These are phyloP conservation scores for Gerris buenoi DNA, from an alignment of 1,140 invertebrate species.

Conservation along the genomic window DNA sequence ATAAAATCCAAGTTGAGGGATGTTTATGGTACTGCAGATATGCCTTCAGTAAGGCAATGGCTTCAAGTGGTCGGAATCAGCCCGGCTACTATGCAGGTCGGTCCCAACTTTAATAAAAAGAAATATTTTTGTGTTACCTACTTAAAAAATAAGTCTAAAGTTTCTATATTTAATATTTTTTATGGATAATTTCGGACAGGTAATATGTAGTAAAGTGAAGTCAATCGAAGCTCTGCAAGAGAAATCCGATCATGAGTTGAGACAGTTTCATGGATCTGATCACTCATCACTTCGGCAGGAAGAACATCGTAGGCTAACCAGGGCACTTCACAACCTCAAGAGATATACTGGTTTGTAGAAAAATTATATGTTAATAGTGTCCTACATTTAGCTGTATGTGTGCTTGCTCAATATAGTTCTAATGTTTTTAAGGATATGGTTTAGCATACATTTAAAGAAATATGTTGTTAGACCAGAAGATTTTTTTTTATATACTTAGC, in stretches of 20 bases:
- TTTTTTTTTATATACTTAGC: too few relatives aligned
- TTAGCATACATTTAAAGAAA: too few relatives aligned
- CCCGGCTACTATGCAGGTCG: slow-evolving; percentile 51
- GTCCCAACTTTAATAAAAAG: too few relatives aligned
- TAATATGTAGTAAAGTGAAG: slow-evolving; percentile 40
- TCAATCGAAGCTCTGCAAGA: slow-evolving; percentile 67
- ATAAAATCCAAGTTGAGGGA: slow-evolving; percentile 59
- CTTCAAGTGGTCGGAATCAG: slow-evolving; percentile 73
- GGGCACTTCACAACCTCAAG: slow-evolving; percentile 69
- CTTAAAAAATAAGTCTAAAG: too few relatives aligned
- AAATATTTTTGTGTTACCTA: too few relatives aligned
- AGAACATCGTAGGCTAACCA: slow-evolving; percentile 58
- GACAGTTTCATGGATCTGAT: slow-evolving; percentile 41
- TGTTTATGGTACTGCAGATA: slow-evolving; percentile 37
- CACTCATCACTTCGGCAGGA: slow-evolving; percentile 51
- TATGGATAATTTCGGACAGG: too few relatives aligned
- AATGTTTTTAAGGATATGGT: too few relatives aligned
- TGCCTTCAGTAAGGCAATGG: slow-evolving; percentile 74
- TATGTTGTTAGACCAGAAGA: too few relatives aligned
- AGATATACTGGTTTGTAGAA: slow-evolving; percentile 74
- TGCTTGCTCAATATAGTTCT: too few relatives aligned
- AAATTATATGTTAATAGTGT: too few relatives aligned
- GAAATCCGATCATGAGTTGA: slow-evolving; percentile 66
- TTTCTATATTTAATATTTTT: too few relatives aligned
- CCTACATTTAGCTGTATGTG: too few relatives aligned